Evolutionary conservation across 2,113 vertebrate species (phyloP), one percentile per base, ranked within the genome.

Genomic region (Isichthys henryi): DNA sequence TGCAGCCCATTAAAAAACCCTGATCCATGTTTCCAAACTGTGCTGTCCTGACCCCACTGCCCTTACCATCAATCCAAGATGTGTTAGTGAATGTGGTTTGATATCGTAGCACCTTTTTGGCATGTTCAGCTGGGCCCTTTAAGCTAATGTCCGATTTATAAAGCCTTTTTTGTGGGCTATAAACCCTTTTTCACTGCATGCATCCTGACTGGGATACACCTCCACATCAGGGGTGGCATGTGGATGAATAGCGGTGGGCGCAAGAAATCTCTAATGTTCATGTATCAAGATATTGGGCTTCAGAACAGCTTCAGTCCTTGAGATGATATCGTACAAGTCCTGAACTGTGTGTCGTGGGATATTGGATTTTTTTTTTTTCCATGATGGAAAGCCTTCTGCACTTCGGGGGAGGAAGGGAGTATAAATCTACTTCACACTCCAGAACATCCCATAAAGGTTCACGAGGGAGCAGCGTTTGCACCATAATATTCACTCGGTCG

Each of bases 11-110:
- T 86, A 43, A 50, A 50, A 86, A 89, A 21, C 19, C 86, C 27
- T 86, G 15, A 62, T 58, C 45, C 49, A 10, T 53, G 46, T 70
- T 31, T 70, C 5, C 35, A 49, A 3, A 48, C 21, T n/a, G 31
- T 89, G 80, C 23, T 62, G n/a, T 49, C 23, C 49, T 19, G 39
- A 48, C 13, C 56, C 27, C 62, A 62, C 77, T 90, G 39, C 87
- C 88, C 88, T 87, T 88, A 88, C 87, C 91, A 89, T 92, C 91
- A 92, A 91, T 91, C 88, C 82, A 49, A 70, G 86, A 89, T 31
- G 53, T 82, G 21, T 3, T 31, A 17, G 87, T 23, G 39, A 82
- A 43, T 82, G 43, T 5, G 5, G 77, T 82, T 82, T 45, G 43
- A 35, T 46, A 82, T 35, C 8, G 35, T 7, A 82, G 77, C 3